Base-by-base conservation (phyloP, 2,888 invertebrate genomes). In the Listrodromus nycthemerus region DNA sequence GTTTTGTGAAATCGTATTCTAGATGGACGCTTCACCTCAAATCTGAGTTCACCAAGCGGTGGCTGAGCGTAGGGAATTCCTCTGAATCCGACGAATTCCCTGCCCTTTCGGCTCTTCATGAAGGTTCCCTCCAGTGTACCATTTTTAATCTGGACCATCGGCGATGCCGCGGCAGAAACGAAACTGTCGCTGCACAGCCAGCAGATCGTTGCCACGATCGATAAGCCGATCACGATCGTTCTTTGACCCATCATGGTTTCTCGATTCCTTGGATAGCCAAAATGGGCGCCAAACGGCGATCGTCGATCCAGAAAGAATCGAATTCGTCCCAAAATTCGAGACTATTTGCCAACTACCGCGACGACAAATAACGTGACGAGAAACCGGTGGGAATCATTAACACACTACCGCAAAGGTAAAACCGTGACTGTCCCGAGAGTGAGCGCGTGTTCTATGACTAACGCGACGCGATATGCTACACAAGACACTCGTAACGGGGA, bases 41-140 rank as follows among this genome's bases (percentile, higher is more conserved):
- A 96, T 88, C 96, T 94, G 8, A 96, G 92, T 3, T 95, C 93
- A 16, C 94, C 95, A 2, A 96, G 61, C 0, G 96, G 96, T 0
- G 96, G 95, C 80, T 94, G 88, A 0, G 96, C 96, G 89, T 95
- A 96, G 0, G 96, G 96, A 63, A 96, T 94, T 2, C 95, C 95
- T 76, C 95, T 95, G 89, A 95, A 96, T 0, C 95, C 95, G 0
- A 95, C 93, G 88, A 96, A 94, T 84, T 94, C 93, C 82, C 95
- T 94, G 0, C 95, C 96, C 33, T 92, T 94, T 83, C 95, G 94
- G 0, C 95, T 95, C 83, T 93, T 94, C 93, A 95, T 93, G 82
- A 94, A 94, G 84, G 94, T 94, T 2, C 96, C 96, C 27, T 93
- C 91, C 37, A 96, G 90, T 58, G 94, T 94, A 0, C 96, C 96